Evolutionary conservation across 1,140 invertebrate species (phyloP).

Genomic region (Archivesica marissinica): DNA sequence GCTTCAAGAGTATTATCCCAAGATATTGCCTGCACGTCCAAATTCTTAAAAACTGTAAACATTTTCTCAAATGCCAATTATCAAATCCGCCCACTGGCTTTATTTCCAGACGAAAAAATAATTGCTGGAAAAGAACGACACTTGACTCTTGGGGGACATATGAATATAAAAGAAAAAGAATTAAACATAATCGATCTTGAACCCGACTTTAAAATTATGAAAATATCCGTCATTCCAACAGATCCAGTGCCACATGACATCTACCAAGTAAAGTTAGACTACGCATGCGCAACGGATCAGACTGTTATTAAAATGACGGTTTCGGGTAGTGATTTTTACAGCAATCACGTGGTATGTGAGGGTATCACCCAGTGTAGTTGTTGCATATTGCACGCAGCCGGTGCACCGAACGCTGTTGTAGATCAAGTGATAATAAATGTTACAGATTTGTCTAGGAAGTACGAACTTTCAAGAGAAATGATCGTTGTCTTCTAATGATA

Average conservation of each 20-base stretch:
- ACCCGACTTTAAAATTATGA: constrained; percentile 35
- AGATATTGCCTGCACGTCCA: neutral
- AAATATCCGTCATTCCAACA: constrained; percentile 37
- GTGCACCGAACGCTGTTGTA: constrained; percentile 40
- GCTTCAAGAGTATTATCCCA: neutral
- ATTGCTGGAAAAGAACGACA: neutral
- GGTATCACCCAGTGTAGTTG: constrained; percentile 35
- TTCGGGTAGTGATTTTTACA: constrained; percentile 51
- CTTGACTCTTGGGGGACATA: neutral
- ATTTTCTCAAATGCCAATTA: neutral
- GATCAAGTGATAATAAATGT: constrained; percentile 40
- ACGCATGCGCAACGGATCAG: constrained; percentile 37
- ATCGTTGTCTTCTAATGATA: constrained; percentile 40
- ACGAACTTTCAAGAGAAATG: constrained; percentile 11
- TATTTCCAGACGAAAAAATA: constrained; percentile 2
- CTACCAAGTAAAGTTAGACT: constrained; percentile 53
- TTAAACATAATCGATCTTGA: constrained; percentile 16
- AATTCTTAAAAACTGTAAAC: neutral
- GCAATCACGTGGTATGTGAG: constrained; percentile 20
- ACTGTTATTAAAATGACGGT: constrained; percentile 48
- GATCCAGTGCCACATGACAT: constrained; percentile 48
- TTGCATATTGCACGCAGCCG: constrained; percentile 51
- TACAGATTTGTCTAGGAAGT: neutral
- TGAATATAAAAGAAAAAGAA: too few species aligned
- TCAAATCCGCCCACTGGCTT: neutral